A percentile compares a stretch with the other conserved stretches of the same genome.
phyloP scores from a whole-genome alignment of 2,888 invertebrate species.

The Penaeus monodon region DNA sequence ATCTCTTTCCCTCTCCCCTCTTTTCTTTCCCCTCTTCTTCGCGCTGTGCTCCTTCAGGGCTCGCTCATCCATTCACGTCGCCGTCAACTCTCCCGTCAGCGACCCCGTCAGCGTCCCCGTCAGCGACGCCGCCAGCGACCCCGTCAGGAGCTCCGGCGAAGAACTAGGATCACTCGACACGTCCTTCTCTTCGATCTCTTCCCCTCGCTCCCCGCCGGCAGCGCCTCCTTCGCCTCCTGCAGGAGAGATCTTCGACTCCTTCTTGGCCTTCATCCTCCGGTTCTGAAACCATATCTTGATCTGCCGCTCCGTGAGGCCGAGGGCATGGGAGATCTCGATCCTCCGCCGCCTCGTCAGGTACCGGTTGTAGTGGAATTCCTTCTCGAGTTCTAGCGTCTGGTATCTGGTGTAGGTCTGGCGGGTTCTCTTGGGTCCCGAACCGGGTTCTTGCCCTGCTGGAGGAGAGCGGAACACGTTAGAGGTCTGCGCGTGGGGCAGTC shows the following conservation, averaged over 20 bases:
- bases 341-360: conserved; percentile 95
- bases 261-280: conserved; percentile 64
- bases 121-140: conserved; percentile 4
- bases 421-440: conserved; percentile 75
- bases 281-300: conserved; percentile 80
- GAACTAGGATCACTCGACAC: conserved; percentile 23
- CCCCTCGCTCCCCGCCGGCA: conserved; percentile 15
- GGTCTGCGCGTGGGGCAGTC: too few species aligned
- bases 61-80: too few species aligned
- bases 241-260: conserved; percentile 43
- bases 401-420: conserved; percentile 97
- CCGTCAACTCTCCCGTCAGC: too few species aligned
- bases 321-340: conserved; percentile 96
- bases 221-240: too few species aligned
- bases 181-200: conserved; percentile 42
- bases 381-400: conserved; percentile 97
- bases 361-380: conserved; percentile 98
- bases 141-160: conserved; percentile 32
- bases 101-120: background rate
- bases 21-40: too few species aligned
- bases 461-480: background rate
- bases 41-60: too few species aligned
- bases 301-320: conserved; percentile 95
- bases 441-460: conserved; percentile 52
- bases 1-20: too few species aligned